A percentile compares a stretch with the other conserved stretches of the same genome.
These are phyloP conservation scores for Pemphigus obesinymphae DNA, from an alignment of 1,140 invertebrate species.

Conservation along the genomic window DNA sequence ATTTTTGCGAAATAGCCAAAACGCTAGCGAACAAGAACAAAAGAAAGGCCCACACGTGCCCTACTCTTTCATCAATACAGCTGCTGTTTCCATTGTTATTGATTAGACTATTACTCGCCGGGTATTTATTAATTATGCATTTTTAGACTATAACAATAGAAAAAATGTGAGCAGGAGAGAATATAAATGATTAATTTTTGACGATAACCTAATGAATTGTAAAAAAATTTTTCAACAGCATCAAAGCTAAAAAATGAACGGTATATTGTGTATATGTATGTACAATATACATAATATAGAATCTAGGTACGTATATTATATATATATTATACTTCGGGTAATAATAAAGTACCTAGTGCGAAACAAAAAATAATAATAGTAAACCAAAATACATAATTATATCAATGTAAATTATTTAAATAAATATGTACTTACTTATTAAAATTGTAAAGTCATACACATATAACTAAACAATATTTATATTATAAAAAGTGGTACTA, in stretches of 20 bases:
- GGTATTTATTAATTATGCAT: constrained; percentile 18
- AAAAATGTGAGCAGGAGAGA: neutral
- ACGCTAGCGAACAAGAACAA: neutral
- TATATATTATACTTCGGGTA: too few relatives aligned
- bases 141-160: neutral
- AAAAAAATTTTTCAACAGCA: neutral
- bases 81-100: constrained; percentile 18
- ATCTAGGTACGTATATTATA: too few relatives aligned
- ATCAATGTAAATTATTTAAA: neutral
- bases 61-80: constrained; percentile 2
- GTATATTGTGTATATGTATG: neutral
- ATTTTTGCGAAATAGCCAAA: constrained; percentile 25
- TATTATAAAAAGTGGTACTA: neutral
- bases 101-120: constrained; percentile 21
- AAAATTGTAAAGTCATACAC: too few relatives aligned
- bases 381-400: neutral
- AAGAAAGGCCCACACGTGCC: constrained; percentile 31
- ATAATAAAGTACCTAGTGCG: too few relatives aligned
- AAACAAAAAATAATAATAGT: neutral
- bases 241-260: neutral
- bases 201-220: neutral
- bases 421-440: too few relatives aligned
- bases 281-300: neutral
- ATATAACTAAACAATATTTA: neutral
- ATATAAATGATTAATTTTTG: neutral